Conservation (phyloP, 1,140 invertebrate species). For the Apocrypta bakeri region DNA sequence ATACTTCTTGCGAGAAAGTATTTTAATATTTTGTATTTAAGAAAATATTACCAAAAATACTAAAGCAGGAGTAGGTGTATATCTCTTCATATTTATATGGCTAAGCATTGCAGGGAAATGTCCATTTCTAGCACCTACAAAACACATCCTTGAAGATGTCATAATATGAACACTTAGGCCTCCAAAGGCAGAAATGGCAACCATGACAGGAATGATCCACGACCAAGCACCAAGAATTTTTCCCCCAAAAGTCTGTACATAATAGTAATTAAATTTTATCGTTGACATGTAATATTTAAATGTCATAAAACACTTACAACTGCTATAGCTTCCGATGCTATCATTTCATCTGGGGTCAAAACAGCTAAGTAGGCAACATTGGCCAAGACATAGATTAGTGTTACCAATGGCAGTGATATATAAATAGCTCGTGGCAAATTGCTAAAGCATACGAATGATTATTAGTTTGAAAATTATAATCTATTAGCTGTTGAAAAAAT, state of each 20-base stretch:
- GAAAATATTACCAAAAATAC: slow-evolving; percentile 85
- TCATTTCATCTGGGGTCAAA: slow-evolving; percentile 86
- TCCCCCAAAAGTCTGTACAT: slow-evolving; percentile 85
- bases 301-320: slow-evolving; percentile 82
- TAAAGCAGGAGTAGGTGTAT: slow-evolving; percentile 89
- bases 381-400: slow-evolving; percentile 92
- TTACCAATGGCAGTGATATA: slow-evolving; percentile 93
- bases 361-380: slow-evolving; percentile 97
- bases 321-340: slow-evolving; percentile 92
- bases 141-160: slow-evolving; percentile 92
- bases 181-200: slow-evolving; percentile 90
- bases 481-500: slow-evolving; percentile 20
- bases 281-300: background rate
- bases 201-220: slow-evolving; percentile 89
- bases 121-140: slow-evolving; percentile 92
- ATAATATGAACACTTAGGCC: slow-evolving; percentile 93
- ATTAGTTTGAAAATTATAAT: slow-evolving; percentile 25
- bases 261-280: slow-evolving; percentile 10
- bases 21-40: background rate
- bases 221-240: slow-evolving; percentile 81
- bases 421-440: slow-evolving; percentile 96
- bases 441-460: slow-evolving; percentile 71
- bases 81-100: slow-evolving; percentile 87
- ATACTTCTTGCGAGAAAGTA: background rate
- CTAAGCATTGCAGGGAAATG: slow-evolving; percentile 90